These are phyloP conservation scores for Axinella damicornis DNA, from an alignment of 37 sponge, comb jelly and placozoan species.

Conservation along the genomic window DNA sequence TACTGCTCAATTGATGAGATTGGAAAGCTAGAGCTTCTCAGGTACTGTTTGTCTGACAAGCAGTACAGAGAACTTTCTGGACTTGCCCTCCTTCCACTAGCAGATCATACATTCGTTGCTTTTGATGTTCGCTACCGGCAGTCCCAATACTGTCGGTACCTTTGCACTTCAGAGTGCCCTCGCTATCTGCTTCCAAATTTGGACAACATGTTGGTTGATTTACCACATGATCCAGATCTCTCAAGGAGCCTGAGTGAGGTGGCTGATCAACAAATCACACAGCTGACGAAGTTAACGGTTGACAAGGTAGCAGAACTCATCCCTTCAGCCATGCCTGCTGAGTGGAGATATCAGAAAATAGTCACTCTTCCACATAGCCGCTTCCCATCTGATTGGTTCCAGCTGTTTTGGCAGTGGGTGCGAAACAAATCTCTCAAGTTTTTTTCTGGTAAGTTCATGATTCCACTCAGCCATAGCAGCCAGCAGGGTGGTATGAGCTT, in stretches of 20 bases:
- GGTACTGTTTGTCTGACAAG: slow-evolving; percentile 55
- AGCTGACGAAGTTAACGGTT: slow-evolving; percentile 9
- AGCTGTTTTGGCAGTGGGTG: slow-evolving; percentile 53
- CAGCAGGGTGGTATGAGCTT: background rate
- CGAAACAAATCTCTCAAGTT: background rate
- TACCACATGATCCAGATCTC: background rate
- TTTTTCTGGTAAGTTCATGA: background rate
- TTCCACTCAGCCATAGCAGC: slow-evolving; percentile 11
- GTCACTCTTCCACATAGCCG: background rate
- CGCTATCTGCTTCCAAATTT: slow-evolving; percentile 30
- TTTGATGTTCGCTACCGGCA: background rate
- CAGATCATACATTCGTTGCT: slow-evolving; percentile 30
- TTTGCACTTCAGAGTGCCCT: slow-evolving; percentile 40
- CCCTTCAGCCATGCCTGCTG: slow-evolving; percentile 1
- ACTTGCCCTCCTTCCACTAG: slow-evolving; percentile 52
- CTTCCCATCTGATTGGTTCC: slow-evolving; percentile 16
- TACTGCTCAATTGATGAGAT: slow-evolving; percentile 10
- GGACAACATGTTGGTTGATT: slow-evolving; percentile 14
- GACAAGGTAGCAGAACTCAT: background rate
- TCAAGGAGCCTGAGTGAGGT: background rate
- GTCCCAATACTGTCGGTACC: background rate
- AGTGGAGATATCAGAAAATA: background rate
- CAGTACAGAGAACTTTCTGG: slow-evolving; percentile 35
- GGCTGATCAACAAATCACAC: slow-evolving; percentile 11
- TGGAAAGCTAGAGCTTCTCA: slow-evolving; percentile 42